Evolutionary conservation across 1,140 invertebrate species (phyloP).

Genomic region (Saxidomus purpurata): DNA sequence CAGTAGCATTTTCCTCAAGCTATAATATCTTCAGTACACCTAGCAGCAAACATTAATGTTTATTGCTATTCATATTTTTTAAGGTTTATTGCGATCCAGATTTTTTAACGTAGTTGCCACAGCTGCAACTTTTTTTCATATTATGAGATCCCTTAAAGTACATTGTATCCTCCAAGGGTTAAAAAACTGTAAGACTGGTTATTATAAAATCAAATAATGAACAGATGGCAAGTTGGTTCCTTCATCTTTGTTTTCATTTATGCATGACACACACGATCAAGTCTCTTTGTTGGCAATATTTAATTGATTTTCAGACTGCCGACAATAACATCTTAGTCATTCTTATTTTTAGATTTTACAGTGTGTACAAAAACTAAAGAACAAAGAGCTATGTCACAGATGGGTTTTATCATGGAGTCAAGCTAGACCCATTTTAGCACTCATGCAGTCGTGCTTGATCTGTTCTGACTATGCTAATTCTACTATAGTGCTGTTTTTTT

Average conservation of each 20-base stretch:
- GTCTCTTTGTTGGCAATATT: conserved; percentile 44
- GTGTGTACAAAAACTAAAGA: conserved; percentile 13
- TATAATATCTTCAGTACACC: too few relatives aligned
- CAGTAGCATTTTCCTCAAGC: background rate
- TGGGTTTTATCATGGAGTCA: too few relatives aligned
- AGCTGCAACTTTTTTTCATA: background rate
- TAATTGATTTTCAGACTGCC: conserved; percentile 45
- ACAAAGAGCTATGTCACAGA: conserved; percentile 17
- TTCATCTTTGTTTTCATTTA: conserved; percentile 39
- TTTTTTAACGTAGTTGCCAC: too few relatives aligned
- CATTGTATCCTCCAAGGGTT: background rate
- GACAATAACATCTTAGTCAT: conserved; percentile 49
- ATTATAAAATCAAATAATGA: conserved; percentile 19
- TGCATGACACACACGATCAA: background rate
- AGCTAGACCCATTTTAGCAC: too few relatives aligned
- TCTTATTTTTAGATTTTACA: conserved; percentile 50
- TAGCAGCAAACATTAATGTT: too few relatives aligned
- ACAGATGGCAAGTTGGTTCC: conserved; percentile 34
- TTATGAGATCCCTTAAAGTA: too few relatives aligned
- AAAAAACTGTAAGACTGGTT: background rate
- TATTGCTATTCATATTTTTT: too few relatives aligned
- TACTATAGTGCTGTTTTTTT: too few relatives aligned
- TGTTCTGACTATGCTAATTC: too few relatives aligned
- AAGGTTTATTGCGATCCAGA: too few relatives aligned
- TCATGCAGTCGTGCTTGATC: too few relatives aligned